Percentiles rank a stretch among this genome's conserved stretches.
phyloP scores from a whole-genome alignment of 2,797 vertebrate genomes.

The Melanotaenia nigrans region DNA sequence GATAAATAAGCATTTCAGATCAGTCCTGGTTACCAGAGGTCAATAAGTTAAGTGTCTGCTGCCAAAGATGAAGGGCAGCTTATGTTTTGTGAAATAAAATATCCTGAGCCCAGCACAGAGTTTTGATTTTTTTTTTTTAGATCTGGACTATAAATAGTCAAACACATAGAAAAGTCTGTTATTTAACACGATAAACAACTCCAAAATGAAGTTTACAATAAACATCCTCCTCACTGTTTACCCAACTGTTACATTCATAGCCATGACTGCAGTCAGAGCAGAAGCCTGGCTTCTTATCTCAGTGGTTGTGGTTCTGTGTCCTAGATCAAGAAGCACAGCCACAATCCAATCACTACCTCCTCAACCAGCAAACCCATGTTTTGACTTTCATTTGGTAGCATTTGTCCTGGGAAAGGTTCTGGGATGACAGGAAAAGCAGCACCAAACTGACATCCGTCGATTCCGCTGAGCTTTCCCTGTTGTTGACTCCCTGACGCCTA shows the following conservation, averaged over 20 bases:
- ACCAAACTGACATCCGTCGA: conserved; percentile 38
- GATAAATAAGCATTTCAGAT: conserved; percentile 7
- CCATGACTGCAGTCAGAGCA: conserved; percentile 46
- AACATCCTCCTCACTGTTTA: conserved; percentile 54
- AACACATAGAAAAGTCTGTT: conserved; percentile 50
- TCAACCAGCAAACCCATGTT: conserved; percentile 55
- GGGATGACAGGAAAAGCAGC: conserved; percentile 30
- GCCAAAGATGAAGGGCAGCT: conserved; percentile 24
- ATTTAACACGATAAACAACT: conserved; percentile 60
- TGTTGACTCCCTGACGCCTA: conserved; percentile 13
- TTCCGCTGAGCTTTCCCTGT: conserved; percentile 33
- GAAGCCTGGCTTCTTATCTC: conserved; percentile 69
- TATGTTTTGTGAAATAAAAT: conserved; percentile 21
- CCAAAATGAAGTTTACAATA: conserved; percentile 62
- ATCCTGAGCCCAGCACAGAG: conserved; percentile 7
- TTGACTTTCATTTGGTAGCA: conserved; percentile 32
- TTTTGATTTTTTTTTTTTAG: conserved; percentile 14
- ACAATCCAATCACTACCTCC: conserved; percentile 54
- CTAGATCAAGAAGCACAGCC: conserved; percentile 64
- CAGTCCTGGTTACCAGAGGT: conserved; percentile 4
- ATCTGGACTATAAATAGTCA: conserved; percentile 52
- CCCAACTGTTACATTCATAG: conserved; percentile 61
- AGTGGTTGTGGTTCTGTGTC: conserved; percentile 73
- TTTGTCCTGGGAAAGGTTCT: conserved; percentile 47
- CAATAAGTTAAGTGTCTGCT: conserved; percentile 8